Percentiles rank a stretch among this genome's conserved stretches.
phyloP scores from a whole-genome alignment of 2,797 vertebrate species.

The Gastrophryne carolinensis region DNA sequence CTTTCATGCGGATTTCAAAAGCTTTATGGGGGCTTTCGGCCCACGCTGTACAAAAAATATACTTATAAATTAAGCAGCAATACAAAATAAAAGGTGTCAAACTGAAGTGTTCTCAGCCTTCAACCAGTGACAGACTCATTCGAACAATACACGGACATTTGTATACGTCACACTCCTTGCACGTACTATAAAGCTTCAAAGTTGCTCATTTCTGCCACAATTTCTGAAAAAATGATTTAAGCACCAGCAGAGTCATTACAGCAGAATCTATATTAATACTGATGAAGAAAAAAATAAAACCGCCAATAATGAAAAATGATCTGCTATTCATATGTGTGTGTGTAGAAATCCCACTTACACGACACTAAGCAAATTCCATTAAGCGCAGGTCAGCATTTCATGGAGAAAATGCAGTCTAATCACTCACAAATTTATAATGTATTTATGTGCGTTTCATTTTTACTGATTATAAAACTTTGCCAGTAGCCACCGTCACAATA shows the following conservation, averaged over 20 bases:
- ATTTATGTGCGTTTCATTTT: background rate
- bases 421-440: background rate
- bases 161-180: background rate
- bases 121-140: background rate
- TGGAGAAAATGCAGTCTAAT: background rate
- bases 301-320: background rate
- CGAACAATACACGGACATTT: background rate
- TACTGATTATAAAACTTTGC: background rate
- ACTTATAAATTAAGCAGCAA: background rate
- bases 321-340: background rate
- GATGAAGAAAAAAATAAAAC: constrained; percentile 4
- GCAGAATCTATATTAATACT: constrained; percentile 15
- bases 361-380: background rate
- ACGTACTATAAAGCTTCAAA: background rate
- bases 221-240: background rate
- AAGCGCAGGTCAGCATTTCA: too few species aligned
- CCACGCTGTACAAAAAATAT: background rate
- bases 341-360: background rate
- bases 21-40: background rate
- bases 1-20: background rate
- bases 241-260: background rate
- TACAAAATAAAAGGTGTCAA: background rate
- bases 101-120: background rate
- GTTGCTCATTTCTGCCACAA: background rate
- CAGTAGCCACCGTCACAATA: constrained; percentile 1